Evolutionary conservation across 1,140 invertebrate genomes (phyloP).

Genomic region (Listronotus oregonensis): DNA sequence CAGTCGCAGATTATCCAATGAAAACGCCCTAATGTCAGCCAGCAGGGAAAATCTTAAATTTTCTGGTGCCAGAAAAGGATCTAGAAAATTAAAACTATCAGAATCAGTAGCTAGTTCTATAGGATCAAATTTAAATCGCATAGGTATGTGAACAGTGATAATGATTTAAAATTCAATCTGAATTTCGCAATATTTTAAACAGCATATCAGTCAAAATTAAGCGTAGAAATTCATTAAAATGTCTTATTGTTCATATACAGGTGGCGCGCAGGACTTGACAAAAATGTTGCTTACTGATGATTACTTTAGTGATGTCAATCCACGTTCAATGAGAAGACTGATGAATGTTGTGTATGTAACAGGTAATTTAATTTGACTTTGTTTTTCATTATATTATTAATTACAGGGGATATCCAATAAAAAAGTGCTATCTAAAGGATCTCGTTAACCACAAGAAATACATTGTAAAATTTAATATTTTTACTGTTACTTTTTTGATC

Average conservation of each 20-base stretch:
- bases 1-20: conserved; percentile 74
- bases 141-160: conserved; percentile 50
- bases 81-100: conserved; percentile 75
- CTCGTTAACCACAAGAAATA: too few species aligned
- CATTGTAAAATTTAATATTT: too few species aligned
- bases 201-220: too few species aligned
- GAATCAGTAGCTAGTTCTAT: conserved; percentile 90
- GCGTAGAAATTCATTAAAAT: neutral
- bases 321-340: conserved; percentile 90
- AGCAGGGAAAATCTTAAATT: conserved; percentile 72
- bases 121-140: conserved; percentile 81
- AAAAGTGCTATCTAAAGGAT: too few species aligned
- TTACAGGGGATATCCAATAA: too few species aligned
- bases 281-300: conserved; percentile 91
- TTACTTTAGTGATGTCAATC: conserved; percentile 97
- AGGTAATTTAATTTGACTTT: conserved; percentile 59
- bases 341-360: conserved; percentile 98
- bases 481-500: too few species aligned
- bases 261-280: conserved; percentile 74
- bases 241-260: neutral
- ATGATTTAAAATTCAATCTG: too few species aligned
- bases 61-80: conserved; percentile 59
- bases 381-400: too few species aligned
- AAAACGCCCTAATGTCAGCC: conserved; percentile 74
- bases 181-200: too few species aligned